These are phyloP conservation scores for Orchesella flavescens DNA, from an alignment of 2,888 invertebrate genomes.

Conservation along the genomic window DNA sequence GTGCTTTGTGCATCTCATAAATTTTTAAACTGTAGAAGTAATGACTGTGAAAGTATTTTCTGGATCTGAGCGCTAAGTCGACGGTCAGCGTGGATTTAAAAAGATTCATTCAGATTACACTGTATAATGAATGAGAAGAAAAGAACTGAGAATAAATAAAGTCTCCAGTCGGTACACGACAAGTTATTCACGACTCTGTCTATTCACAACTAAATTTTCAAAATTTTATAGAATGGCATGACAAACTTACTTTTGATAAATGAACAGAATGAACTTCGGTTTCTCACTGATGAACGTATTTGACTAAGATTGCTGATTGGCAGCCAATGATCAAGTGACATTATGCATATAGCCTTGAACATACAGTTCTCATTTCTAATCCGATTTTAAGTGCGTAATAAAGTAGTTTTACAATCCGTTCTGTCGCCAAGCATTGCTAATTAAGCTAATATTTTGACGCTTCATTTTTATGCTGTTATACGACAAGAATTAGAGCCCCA, in stretches of 20 bases:
- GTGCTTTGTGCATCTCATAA: too few species aligned
- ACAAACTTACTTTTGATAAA: constrained; percentile 12
- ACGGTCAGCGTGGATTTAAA: too few species aligned
- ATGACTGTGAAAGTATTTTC: too few species aligned
- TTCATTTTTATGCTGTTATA: constrained; percentile 58
- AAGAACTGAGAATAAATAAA: too few species aligned
- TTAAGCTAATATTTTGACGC: too few species aligned
- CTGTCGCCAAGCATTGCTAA: constrained; percentile 76
- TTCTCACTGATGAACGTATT: background rate
- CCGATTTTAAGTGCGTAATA: constrained; percentile 77
- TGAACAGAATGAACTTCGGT: constrained; percentile 3
- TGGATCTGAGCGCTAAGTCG: too few species aligned
- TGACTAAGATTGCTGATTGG: too few species aligned
- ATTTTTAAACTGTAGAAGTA: too few species aligned
- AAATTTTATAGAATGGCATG: background rate
- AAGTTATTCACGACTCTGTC: constrained; percentile 55
- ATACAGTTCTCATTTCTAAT: constrained; percentile 72
- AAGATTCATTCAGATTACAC: too few species aligned
- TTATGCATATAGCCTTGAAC: constrained; percentile 4
- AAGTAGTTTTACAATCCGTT: constrained; percentile 78
- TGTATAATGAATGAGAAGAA: too few species aligned
- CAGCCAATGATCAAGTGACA: background rate
- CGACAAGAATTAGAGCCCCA: constrained; percentile 79
- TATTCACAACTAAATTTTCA: background rate
- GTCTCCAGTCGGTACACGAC: constrained; percentile 67